Base-by-base conservation (phyloP, 2,888 invertebrate species). In the Nomada goodeniana region DNA sequence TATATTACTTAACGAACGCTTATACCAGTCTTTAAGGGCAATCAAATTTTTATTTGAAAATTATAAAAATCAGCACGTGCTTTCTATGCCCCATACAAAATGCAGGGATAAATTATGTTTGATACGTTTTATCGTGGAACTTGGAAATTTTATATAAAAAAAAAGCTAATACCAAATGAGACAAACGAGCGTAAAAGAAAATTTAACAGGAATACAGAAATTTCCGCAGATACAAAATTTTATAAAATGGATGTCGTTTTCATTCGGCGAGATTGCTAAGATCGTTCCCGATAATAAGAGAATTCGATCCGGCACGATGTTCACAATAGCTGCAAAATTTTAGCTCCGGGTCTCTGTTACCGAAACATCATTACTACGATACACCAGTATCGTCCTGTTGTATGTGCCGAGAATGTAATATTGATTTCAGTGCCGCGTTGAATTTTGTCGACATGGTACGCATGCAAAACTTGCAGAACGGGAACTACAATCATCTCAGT, bases 341-440 rank as follows among this genome's bases (percentile, higher is more conserved):
- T 18, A 57, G 18, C 59, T 18, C 5, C 0, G 47, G 13, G 26
- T 26, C n/a, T 15, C n/a, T 29, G 47, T 13, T 47, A 65, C n/a
- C 52, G 59, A 44, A 26, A 26, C 47, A 60, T 47, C 29, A 70
- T 70, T 70, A 70, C 44, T 44, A 10, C 26, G 29, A 50, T 47
- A 15, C n/a, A 23, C n/a, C 57, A 57, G 20, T 60, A 60, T 60
- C 47, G 60, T 59, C 29, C 26, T 15, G 23, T 36, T 60, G 15
- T 20, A 36, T 47, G 47, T 47, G 47, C 26, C 11, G 57, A 1
- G 50, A 50, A 50, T 60, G 47, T 36, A 50, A 60, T 60, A 57
- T 67, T 50, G 65, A 74, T 74, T 67, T 29, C 29, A 42, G 23
- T 3, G 15, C 65, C 47, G 59, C 13, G n/a, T 70, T 63, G 47